Percentiles rank a stretch among this genome's conserved stretches.
These are phyloP conservation scores for Geotrypetes seraphini DNA, from an alignment of 2,797 vertebrate species.

Conservation along the genomic window DNA sequence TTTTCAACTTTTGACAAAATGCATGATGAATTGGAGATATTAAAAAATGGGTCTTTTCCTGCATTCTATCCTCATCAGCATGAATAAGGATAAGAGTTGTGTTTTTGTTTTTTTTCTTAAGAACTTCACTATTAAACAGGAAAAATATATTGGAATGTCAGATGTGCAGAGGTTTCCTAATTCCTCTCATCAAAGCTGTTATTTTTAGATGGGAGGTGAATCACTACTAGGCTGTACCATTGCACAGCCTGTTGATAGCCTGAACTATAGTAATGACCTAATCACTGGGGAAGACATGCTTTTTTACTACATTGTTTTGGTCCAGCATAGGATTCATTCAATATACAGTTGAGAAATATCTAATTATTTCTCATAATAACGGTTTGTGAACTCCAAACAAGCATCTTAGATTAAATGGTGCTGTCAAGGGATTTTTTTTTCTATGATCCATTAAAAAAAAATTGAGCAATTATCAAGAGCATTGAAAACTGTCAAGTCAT, in stretches of 20 bases:
- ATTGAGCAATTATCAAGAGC: too few species aligned
- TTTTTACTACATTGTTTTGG: constrained; percentile 26
- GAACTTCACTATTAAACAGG: not conserved
- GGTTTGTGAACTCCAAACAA: fast-evolving
- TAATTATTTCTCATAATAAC: too few species aligned
- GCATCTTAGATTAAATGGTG: not conserved
- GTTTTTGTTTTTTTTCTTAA: not conserved
- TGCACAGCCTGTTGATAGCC: constrained; percentile 9
- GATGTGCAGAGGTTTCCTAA: not conserved
- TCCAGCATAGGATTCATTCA: constrained; percentile 22
- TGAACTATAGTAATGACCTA: constrained; percentile 11
- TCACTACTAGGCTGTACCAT: constrained; percentile 1
- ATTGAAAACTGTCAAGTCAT: fast-evolving
- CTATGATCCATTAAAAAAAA: not conserved
- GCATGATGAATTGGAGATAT: fast-evolving
- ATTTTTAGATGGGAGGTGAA: constrained; percentile 1
- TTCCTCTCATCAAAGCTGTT: not conserved
- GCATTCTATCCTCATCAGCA: fast-evolving
- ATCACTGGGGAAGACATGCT: constrained; percentile 1
- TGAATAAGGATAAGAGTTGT: too few species aligned
- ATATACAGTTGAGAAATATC: constrained; percentile 10
- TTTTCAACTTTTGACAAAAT: not conserved
- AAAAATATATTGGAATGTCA: not conserved
- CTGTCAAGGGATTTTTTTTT: not conserved
- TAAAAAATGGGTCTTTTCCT: fast-evolving